These are phyloP conservation scores for Hippasteria phrygiana DNA, from an alignment of 53 echinoderm and acorn worm species.

Conservation along the genomic window DNA sequence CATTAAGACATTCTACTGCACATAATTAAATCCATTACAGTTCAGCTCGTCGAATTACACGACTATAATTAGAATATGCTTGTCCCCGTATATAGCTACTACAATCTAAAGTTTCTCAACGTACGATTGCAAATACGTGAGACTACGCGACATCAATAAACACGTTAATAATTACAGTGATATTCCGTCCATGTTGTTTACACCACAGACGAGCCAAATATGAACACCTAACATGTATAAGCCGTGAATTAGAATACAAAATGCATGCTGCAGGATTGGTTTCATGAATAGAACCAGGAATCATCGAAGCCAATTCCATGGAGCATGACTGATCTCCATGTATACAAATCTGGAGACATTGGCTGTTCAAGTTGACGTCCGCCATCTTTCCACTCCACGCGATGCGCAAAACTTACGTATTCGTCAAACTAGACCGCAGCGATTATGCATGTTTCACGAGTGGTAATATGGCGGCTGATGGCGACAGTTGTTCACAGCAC, in stretches of 20 bases:
- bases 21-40: slow-evolving; percentile 22
- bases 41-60: neutral
- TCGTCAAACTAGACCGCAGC: too few relatives aligned
- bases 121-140: slow-evolving; percentile 22
- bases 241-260: slow-evolving; percentile 55
- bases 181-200: neutral
- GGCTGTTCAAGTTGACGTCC: too few relatives aligned
- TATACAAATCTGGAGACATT: too few relatives aligned
- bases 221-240: slow-evolving; percentile 40
- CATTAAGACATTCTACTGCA: slow-evolving; percentile 52
- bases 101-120: neutral
- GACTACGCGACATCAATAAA: slow-evolving; percentile 17
- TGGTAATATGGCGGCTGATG: too few relatives aligned
- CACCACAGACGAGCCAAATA: slow-evolving; percentile 26
- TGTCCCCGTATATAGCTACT: neutral
- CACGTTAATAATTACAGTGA: slow-evolving; percentile 60
- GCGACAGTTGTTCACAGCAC: too few relatives aligned
- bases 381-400: too few relatives aligned
- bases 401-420: too few relatives aligned
- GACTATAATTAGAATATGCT: neutral
- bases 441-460: too few relatives aligned
- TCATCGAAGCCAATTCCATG: too few relatives aligned
- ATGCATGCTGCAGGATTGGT: too few relatives aligned
- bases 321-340: too few relatives aligned
- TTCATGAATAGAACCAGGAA: too few relatives aligned